Evolutionary conservation across 2,113 vertebrate genomes (phyloP), one percentile per base, ranked within the genome.

Genomic region (Oncorhynchus kisutch): DNA sequence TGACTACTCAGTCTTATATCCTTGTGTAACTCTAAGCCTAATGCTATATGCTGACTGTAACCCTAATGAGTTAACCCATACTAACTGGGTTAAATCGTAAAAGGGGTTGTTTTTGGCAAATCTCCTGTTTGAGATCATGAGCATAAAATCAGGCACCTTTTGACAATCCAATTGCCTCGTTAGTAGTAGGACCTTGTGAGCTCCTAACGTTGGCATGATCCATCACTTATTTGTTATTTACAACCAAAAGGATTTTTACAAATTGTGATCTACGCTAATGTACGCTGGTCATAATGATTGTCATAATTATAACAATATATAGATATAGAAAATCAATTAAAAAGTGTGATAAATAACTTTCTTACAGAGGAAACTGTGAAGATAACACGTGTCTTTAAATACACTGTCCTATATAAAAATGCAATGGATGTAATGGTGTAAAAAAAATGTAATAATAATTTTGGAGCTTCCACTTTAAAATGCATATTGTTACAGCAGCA

Each of bases 401-500:
- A 67, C 27, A 66, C 49, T 31, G n/a, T 51, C 60, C 49, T 71
- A 20, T 7, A 31, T 18, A 51, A 12, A n/a, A 27, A 75, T 62
- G 27, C 24, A 31, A 70, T 77, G 68, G 57, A 16, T 18, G 49
- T 29, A 31, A 65, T 70, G 68, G 27, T 70, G 51, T 62, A 49
- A 65, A 59, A 73, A 65, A 79, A 76, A 65, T 34, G 78, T 76
- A 73, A 73, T 59, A 73, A 67, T 49, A 73, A 1, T 74, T 71
- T 83, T 78, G 79, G 76, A 78, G 69, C 68, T 74, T 81, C 72
- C 71, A 39, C 39, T 77, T 78, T 67, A 18, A 75, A 76, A 78
- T 72, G 73, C 71, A 77, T 84, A 78, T 81, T 79, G 76, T 79
- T 75, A 49, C 73, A 81, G 70, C 77, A 84, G 70, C 77, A 81